These are phyloP conservation scores for Lamellibrachia luymesi DNA, from an alignment of 1,140 invertebrate species.

Conservation along the genomic window DNA sequence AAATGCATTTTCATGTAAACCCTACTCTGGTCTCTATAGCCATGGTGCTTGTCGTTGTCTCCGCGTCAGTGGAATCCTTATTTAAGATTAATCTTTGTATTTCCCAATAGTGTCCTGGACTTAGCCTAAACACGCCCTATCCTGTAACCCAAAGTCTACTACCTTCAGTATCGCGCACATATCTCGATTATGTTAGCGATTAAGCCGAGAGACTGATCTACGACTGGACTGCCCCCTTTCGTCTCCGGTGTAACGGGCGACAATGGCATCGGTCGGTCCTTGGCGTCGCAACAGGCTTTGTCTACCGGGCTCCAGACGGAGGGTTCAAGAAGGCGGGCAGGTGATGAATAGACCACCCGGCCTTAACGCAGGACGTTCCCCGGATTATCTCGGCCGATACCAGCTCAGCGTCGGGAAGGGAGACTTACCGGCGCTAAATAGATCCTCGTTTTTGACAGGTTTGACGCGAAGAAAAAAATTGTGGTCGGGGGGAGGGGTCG, in stretches of 20 bases:
- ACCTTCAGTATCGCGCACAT: neutral
- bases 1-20: neutral
- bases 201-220: neutral
- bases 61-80: neutral
- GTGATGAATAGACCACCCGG: slow-evolving; percentile 3
- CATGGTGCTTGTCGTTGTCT: too few species aligned
- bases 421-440: neutral
- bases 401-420: neutral
- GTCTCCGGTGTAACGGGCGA: neutral
- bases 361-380: neutral
- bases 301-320: neutral
- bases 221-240: neutral
- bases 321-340: neutral
- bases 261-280: neutral
- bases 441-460: neutral
- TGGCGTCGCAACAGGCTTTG: neutral
- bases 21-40: too few species aligned
- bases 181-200: neutral
- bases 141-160: neutral
- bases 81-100: neutral
- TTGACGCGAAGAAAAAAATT: neutral
- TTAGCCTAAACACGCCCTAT: neutral
- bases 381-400: neutral
- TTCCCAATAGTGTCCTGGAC: neutral
- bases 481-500: neutral